Conservation (phyloP, 1,140 invertebrate genomes). For the Lepidurus couesii region DNA sequence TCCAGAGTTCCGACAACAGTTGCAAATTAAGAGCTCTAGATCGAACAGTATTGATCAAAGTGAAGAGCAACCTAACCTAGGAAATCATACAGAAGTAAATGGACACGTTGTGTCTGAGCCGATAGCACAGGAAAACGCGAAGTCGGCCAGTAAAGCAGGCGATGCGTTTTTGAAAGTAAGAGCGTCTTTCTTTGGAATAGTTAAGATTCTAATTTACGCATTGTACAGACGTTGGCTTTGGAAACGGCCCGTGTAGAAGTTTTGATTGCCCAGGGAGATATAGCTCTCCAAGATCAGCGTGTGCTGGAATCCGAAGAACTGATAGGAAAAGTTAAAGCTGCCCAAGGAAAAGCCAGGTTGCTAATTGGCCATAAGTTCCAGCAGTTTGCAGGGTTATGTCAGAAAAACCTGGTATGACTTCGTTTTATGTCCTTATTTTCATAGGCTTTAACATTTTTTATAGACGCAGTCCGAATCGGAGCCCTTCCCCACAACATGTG, state of each 20-base stretch:
- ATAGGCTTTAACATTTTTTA: slow-evolving; percentile 35
- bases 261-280: slow-evolving; percentile 61
- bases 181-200: slow-evolving; percentile 12
- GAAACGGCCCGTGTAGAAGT: slow-evolving; percentile 63
- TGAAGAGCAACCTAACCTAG: background rate
- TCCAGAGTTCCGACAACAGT: slow-evolving; percentile 75
- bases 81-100: slow-evolving; percentile 33
- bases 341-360: slow-evolving; percentile 83
- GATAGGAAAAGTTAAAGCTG: slow-evolving; percentile 73
- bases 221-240: slow-evolving; percentile 56
- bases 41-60: slow-evolving; percentile 25
- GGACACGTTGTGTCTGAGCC: slow-evolving; percentile 43
- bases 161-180: slow-evolving; percentile 62
- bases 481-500: slow-evolving; percentile 75
- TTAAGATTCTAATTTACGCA: slow-evolving; percentile 33
- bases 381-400: slow-evolving; percentile 82
- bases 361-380: slow-evolving; percentile 87
- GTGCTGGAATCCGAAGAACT: slow-evolving; percentile 63
- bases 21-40: slow-evolving; percentile 42
- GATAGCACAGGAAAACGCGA: slow-evolving; percentile 1
- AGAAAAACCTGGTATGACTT: slow-evolving; percentile 65
- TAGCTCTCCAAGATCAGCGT: slow-evolving; percentile 54
- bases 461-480: slow-evolving; percentile 64
- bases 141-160: slow-evolving; percentile 49
- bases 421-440: slow-evolving; percentile 32